Evolutionary conservation across 1,140 invertebrate genomes (phyloP).

Genomic region (Nasonia longicornis): DNA sequence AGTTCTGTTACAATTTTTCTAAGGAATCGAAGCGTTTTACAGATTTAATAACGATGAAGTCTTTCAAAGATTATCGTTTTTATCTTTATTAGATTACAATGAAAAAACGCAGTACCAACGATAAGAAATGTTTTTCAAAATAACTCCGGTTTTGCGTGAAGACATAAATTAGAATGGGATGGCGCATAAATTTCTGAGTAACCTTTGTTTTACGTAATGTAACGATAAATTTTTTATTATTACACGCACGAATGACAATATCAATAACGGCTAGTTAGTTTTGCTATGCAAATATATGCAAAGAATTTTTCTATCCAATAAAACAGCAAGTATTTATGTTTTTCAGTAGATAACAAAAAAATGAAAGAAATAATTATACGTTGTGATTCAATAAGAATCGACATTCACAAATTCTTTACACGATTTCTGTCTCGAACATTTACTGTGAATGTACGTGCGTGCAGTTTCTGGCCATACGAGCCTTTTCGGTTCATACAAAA

Average conservation of each 20-base stretch:
- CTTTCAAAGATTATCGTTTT: no score
- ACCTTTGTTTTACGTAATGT: neutral
- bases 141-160: neutral
- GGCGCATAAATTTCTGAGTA: neutral
- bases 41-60: no score
- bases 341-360: no score
- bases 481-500: neutral
- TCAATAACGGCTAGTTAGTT: neutral
- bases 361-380: no score
- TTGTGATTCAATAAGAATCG: no score
- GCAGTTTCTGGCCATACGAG: neutral
- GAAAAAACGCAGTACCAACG: no score
- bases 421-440: no score
- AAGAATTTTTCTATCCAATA: no score
- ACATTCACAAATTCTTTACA: no score
- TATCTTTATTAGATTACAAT: neutral
- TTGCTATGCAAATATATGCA: neutral
- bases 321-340: no score
- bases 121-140: no score
- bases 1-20: conserved; percentile 2
- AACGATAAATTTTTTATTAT: neutral
- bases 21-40: neutral
- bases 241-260: neutral
- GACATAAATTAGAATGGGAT: neutral
- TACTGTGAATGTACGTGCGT: neutral